Conservation (phyloP, 2,113 vertebrate genomes). For the Dryoscopus gambensis region DNA sequence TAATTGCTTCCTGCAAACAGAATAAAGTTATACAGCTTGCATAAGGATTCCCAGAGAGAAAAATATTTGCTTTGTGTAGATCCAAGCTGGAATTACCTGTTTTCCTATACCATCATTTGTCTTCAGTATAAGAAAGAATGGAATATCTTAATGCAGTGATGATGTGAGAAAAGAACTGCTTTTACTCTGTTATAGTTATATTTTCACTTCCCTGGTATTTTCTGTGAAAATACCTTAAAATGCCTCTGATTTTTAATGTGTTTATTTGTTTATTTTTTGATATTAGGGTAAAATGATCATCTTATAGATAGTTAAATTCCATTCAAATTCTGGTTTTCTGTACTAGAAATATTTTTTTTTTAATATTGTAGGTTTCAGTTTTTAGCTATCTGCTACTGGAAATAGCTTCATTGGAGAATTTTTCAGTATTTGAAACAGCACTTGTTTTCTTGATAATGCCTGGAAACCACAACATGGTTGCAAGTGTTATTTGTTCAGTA, state of each 20-base stretch:
- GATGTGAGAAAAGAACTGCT: not conserved
- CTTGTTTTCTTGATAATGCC: not conserved
- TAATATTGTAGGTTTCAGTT: not conserved
- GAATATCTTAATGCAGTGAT: not conserved
- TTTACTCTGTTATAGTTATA: not conserved
- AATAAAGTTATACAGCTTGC: not conserved
- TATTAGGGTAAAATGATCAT: not conserved
- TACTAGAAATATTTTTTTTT: not conserved
- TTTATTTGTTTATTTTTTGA: not conserved
- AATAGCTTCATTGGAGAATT: not conserved
- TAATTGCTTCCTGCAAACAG: not conserved
- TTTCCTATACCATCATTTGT: not conserved
- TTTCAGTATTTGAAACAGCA: not conserved
- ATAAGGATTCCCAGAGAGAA: not conserved
- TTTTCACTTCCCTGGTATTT: not conserved
- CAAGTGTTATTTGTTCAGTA: not conserved
- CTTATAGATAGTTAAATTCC: not conserved
- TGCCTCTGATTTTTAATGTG: not conserved
- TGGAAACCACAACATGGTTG: not conserved
- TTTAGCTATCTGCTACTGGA: not conserved
- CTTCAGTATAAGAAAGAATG: not conserved
- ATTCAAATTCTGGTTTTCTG: not conserved
- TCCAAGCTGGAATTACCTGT: not conserved
- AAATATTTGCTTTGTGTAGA: not conserved
- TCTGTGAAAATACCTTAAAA: not conserved